Base-by-base conservation (phyloP, 2,888 invertebrate genomes). In the Thymelicus acteon region DNA sequence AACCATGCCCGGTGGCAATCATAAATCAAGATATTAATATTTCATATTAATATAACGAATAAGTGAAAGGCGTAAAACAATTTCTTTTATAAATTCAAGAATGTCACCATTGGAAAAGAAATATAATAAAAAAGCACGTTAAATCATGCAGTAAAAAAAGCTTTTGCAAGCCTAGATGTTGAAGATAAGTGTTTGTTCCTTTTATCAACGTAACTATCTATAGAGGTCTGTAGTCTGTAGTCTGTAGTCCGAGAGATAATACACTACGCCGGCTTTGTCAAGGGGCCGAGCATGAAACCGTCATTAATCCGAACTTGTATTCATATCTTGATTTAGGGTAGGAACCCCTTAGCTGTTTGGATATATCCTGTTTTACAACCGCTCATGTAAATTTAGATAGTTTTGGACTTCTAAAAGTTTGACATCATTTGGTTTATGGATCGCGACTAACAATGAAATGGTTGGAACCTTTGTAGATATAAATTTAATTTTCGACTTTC, bases 291-390 rank as follows among this genome's bases (percentile, higher is more conserved):
- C 60, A 70, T 73, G 72, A 58, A 71, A 76, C 77, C 80, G 81
- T 81, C 83, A 85, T 86, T 84, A 84, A 78, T 79, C 76, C 76
- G 74, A 80, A 81, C 80, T 80, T 82, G 78, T 76, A 79, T 79
- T 80, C 79, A 75, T 79, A 82, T 85, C 85, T 80, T 78, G 80
- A 82, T 84, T 79, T 76, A 78, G 75, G 74, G 75, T 24, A 58
- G 24, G 69, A 63, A 63, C 69, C 63, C 63, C 63, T 54, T 24
- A 39, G 60, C 40, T 68, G 61, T 68, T 68, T 68, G 61, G 61
- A 39, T 62, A 57, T 63, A 66, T 66, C 60, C 60, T 58, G 60
- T 60, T 67, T 67, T 67, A 67, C 49, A 39, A 49, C 60, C 60
- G 39, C 12, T 49, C 67, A 39, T 67, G 58, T 67, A 67, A 67